Evolutionary conservation across 2,888 invertebrate genomes (phyloP), one percentile per base, ranked within the genome.

Genomic region (Eupeodes luniger): DNA sequence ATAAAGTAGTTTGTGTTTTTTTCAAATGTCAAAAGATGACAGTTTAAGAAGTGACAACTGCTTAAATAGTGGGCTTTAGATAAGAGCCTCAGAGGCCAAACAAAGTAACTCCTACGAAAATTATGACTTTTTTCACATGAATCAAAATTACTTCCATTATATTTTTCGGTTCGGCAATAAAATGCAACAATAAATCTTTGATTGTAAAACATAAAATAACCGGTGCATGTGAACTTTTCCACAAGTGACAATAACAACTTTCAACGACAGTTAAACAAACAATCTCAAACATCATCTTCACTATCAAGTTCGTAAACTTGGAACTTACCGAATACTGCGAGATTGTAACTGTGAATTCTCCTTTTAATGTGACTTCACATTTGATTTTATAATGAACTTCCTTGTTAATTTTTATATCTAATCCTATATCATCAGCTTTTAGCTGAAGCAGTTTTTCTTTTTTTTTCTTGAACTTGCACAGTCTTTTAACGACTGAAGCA

Each of bases 261-360:
- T 19, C 51, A 74, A 44, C 3, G 16, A 12, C 40, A 3, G 40
- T 27, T 27, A 12, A 19, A n/a, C 12, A 9, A 34, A 59, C 0
- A 59, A n/a, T 34, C 1, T 36, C 47, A 27, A 27, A 16, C 59
- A 53, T 70, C 64, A 67, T 83, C 72, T 72, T 66, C 51, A 61
- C 78, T 74, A 47, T 16, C 67, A 79, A 86, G 82, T 85, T 85
- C 81, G 74, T 55, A 76, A 85, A 76, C 72, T 85, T 77, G 72
- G 61, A 76, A 66, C 19, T 59, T 72, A 47, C 27, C 9, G 40
- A 40, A 0, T 40, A 40, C 6, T 40, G 40, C 40, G 40, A 16
- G 62, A 62, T 44, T 16, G 62, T 62, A 44, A 44, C 12, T 61
- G 36, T 61, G 36, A 49, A 75, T 67, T 59, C 61, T 75, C 14